Conservation (phyloP, 2,113 vertebrate genomes). For the Charina bottae region DNA sequence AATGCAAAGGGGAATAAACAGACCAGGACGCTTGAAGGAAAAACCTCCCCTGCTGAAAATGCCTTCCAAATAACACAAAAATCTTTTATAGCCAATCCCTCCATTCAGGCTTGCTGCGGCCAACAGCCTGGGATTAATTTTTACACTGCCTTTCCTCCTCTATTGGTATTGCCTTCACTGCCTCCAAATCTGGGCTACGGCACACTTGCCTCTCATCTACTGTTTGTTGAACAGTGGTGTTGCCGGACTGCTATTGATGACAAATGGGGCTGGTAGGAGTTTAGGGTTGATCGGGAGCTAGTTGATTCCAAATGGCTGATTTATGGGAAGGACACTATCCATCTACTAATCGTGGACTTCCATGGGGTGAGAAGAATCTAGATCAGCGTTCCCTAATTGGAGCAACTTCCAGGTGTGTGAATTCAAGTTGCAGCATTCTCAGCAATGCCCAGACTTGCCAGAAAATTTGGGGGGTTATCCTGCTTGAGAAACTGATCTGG, state of each 20-base stretch:
- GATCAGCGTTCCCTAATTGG: background rate
- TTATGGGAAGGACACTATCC: background rate
- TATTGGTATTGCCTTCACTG: background rate
- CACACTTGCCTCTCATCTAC: background rate
- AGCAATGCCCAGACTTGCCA: background rate
- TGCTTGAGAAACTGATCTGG: background rate
- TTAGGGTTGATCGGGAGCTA: background rate
- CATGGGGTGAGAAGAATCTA: background rate
- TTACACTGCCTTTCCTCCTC: background rate
- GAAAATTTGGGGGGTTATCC: background rate
- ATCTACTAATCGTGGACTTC: background rate
- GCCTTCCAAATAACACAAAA: background rate
- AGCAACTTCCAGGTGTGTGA: background rate
- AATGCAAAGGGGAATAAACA: background rate
- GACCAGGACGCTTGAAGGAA: background rate
- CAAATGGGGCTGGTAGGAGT: background rate
- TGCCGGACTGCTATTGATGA: background rate
- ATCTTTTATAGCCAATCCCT: background rate
- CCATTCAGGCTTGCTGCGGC: background rate
- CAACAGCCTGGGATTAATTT: background rate
- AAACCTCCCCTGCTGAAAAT: background rate
- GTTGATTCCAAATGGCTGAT: background rate
- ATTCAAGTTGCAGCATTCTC: background rate
- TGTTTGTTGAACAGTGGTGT: background rate
- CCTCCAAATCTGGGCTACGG: background rate